Conservation (phyloP, 2,888 invertebrate genomes). For the Agrotis clavis region DNA sequence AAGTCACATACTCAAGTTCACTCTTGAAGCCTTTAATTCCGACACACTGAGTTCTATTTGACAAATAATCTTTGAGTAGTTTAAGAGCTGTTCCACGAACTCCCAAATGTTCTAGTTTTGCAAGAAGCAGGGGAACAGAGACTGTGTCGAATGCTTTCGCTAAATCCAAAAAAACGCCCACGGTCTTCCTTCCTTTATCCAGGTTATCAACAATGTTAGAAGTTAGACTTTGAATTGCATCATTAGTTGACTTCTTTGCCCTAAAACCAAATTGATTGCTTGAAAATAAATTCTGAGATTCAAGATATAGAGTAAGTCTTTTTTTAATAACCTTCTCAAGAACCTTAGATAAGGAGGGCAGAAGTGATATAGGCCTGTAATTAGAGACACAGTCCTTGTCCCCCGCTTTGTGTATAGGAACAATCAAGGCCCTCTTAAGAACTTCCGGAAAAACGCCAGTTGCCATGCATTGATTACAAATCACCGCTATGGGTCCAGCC, state of each 20-base stretch:
- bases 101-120: too few species aligned
- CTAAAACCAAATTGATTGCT: background rate
- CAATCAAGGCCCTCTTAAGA: background rate
- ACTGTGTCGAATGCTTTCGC: background rate
- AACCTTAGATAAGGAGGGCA: background rate
- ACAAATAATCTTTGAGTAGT: too few species aligned
- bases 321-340: slow-evolving; percentile 2
- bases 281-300: background rate
- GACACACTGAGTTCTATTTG: too few species aligned
- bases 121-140: background rate
- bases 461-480: background rate
- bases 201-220: background rate
- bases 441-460: background rate
- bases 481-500: background rate
- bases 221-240: background rate
- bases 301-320: background rate
- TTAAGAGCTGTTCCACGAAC: too few species aligned
- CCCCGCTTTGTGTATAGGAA: slow-evolving; percentile 3
- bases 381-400: slow-evolving; percentile 4
- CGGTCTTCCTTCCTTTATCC: background rate
- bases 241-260: background rate
- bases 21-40: too few species aligned
- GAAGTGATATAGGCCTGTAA: background rate
- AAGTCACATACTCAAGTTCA: too few species aligned
- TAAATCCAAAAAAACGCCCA: background rate